Base-by-base conservation (phyloP, 2,888 invertebrate genomes). In the Melolontha melolontha region DNA sequence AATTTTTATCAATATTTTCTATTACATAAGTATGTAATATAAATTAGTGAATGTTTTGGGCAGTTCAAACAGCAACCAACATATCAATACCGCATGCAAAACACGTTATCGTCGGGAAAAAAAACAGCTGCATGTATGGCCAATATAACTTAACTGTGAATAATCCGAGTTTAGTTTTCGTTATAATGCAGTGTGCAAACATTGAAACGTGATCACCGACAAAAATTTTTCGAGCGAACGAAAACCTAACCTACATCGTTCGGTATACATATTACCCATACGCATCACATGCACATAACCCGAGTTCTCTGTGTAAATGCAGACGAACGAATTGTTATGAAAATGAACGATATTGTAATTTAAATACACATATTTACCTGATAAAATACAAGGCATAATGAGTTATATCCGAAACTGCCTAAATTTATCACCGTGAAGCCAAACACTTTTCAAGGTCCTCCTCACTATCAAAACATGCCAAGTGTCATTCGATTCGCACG, bases 371-470 rank as follows among this genome's bases (percentile, higher is more conserved):
- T 16, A 65, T 40, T 78, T 80, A 82, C 81, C 81, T 82, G 78
- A 71, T 76, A 75, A 74, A 72, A 76, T 73, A 78, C 75, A 78
- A 80, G 74, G 72, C 81, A 82, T 82, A 78, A 75, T 82, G 80
- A 78, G 76, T 71, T 69, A 74, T 79, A 79, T 80, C 80, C 80
- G 74, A 80, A 79, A 79, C 76, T 75, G 70, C 75, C 72, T 75
- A 76, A 77, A 77, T 72, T 74, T 75, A 74, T 71, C 74, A 76
- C 76, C 75, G 74, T 69, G 77, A 79, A 79, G 78, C 80, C 81
- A 80, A 82, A 82, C 81, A 81, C 78, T 75, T 80, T 80, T 83
- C 83, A 83, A 83, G 83, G 83, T 83, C 22, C 75, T 57, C 12
- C 57, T 71, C 76, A 74, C 78, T 77, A 78, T 77, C 80, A 80